phyloP scores from a whole-genome alignment of 2,113 vertebrate species.

The Erinaceus europaeus region DNA sequence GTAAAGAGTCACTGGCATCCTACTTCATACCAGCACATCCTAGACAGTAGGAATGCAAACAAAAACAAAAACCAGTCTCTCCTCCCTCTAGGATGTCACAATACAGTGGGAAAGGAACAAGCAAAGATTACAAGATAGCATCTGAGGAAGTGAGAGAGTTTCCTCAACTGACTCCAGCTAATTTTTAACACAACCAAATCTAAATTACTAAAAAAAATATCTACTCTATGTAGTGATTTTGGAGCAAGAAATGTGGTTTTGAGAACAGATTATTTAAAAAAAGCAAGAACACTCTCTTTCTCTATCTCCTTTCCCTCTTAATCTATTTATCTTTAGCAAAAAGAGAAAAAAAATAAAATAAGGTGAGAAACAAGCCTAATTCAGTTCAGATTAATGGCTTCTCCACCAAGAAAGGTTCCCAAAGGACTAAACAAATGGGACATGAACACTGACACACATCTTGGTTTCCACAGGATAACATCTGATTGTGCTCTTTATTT shows the following conservation, averaged over 20 bases:
- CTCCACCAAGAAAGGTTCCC: not conserved
- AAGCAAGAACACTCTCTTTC: no score
- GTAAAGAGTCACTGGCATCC: not conserved
- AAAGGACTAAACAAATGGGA: not conserved
- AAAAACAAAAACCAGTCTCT: constrained; percentile 11
- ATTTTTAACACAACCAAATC: constrained; percentile 10
- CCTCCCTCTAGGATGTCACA: not conserved
- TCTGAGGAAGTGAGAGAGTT: not conserved
- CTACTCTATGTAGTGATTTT: not conserved
- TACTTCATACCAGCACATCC: not conserved
- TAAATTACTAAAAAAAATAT: not conserved
- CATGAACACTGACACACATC: not conserved
- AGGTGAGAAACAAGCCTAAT: not conserved
- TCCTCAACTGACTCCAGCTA: constrained; percentile 18
- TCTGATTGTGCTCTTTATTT: constrained; percentile 39
- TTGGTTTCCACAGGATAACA: not conserved
- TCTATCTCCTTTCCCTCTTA: no score
- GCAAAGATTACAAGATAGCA: not conserved
- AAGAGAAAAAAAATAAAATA: no score
- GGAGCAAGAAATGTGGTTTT: not conserved
- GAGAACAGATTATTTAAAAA: not conserved
- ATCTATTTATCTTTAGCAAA: no score
- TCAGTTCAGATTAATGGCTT: not conserved
- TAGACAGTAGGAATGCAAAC: not conserved
- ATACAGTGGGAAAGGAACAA: not conserved